Conservation (phyloP, 2,888 invertebrate genomes). For the Andrena trimmerana region DNA sequence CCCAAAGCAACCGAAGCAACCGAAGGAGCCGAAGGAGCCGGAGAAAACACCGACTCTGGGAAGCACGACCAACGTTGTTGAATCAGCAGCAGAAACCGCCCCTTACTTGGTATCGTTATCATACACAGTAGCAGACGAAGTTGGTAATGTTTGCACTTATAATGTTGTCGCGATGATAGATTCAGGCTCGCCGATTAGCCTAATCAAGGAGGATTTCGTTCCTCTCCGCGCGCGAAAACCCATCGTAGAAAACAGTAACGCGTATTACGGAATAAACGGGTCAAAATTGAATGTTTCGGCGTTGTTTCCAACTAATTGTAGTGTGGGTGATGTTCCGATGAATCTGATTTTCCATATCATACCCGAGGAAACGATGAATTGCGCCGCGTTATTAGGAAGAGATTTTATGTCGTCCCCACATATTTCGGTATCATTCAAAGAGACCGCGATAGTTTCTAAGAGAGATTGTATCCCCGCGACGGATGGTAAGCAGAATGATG, state of each 20-base stretch:
- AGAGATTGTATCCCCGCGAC: neutral
- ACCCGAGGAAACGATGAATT: slow-evolving; percentile 4
- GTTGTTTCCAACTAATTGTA: neutral
- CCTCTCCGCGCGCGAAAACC: neutral
- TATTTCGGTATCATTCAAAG: neutral
- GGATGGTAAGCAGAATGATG: neutral
- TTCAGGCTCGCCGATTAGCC: slow-evolving; percentile 20
- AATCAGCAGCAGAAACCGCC: neutral
- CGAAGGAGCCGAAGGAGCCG: too few relatives aligned
- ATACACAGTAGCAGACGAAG: neutral
- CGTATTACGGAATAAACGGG: slow-evolving; percentile 20
- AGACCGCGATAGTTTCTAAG: neutral
- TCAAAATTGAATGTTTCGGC: slow-evolving; percentile 3
- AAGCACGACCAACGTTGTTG: neutral
- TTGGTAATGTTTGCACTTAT: neutral
- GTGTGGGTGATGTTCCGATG: neutral
- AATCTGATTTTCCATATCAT: slow-evolving; percentile 12
- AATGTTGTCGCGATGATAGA: slow-evolving; percentile 20
- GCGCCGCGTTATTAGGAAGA: slow-evolving; percentile 14
- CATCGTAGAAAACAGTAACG: neutral
- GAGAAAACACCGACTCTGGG: neutral
- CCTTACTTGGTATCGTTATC: slow-evolving; percentile 9
- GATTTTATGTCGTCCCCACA: slow-evolving; percentile 17
- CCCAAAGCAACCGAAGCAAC: neutral
- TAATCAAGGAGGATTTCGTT: slow-evolving; percentile 7